Percentiles rank a stretch among this genome's conserved stretches.
phyloP scores from a whole-genome alignment of 2,888 invertebrate genomes.

The Teleogryllus oceanicus region DNA sequence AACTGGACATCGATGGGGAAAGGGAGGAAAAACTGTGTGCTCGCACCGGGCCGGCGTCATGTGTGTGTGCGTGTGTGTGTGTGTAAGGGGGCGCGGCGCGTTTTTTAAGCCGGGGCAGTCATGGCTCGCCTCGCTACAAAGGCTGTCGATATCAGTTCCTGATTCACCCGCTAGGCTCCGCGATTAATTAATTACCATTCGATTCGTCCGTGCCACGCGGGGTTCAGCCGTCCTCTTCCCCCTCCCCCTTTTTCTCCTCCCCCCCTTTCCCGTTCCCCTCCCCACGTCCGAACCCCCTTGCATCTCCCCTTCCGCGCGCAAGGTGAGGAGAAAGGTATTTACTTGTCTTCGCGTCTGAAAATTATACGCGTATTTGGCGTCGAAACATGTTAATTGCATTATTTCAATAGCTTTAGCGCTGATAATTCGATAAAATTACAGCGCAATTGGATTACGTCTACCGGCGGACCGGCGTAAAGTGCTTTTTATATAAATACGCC shows the following conservation, averaged over 20 bases:
- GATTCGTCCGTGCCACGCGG: neutral
- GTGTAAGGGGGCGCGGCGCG: too few relatives aligned
- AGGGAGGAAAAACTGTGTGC: too few relatives aligned
- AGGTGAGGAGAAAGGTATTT: conserved; percentile 3
- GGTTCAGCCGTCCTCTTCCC: neutral
- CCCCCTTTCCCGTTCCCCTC: conserved; percentile 32
- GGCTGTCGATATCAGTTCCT: neutral
- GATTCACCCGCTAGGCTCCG: neutral
- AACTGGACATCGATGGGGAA: too few relatives aligned
- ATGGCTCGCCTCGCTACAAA: neutral
- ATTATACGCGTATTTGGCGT: conserved; percentile 8
- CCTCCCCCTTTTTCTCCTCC: neutral
- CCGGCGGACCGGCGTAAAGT: conserved; percentile 9
- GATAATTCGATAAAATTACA: conserved; percentile 18
- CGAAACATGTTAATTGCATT: conserved; percentile 9
- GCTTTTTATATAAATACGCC: conserved; percentile 18
- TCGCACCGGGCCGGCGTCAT: too few relatives aligned
- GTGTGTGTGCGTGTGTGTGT: too few relatives aligned
- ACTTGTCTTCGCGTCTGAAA: conserved; percentile 18
- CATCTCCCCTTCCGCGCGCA: neutral
- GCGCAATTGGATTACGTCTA: conserved; percentile 10
- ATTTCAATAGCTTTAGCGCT: conserved; percentile 18
- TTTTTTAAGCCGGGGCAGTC: too few relatives aligned
- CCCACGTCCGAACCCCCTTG: neutral
- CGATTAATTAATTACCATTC: neutral